These are phyloP conservation scores for Lasioglossum vierecki DNA, from an alignment of 2,888 invertebrate genomes.

Conservation along the genomic window DNA sequence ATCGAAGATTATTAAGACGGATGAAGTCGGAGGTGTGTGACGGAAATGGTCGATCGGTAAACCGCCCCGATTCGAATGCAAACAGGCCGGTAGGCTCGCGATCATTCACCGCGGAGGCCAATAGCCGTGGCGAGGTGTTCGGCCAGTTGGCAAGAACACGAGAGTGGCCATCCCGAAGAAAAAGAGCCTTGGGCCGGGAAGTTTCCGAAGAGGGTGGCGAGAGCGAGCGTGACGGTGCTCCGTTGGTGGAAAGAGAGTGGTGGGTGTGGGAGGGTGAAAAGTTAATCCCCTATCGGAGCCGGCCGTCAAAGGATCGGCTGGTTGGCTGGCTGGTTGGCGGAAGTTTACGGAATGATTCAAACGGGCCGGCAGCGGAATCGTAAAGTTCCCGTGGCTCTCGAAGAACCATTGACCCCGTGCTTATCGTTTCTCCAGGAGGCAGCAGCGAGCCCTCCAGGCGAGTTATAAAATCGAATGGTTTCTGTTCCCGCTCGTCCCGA, in stretches of 20 bases:
- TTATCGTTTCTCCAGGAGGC: slow-evolving; percentile 57
- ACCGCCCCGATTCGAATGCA: background rate
- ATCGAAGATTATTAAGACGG: background rate
- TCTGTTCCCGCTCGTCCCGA: slow-evolving; percentile 46
- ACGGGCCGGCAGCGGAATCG: slow-evolving; percentile 57
- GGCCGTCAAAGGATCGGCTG: slow-evolving; percentile 42
- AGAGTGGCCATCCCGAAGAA: slow-evolving; percentile 11
- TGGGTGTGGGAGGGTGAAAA: slow-evolving; percentile 35
- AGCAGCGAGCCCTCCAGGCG: slow-evolving; percentile 50
- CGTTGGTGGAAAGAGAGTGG: background rate
- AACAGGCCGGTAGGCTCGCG: background rate
- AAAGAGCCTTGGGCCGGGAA: slow-evolving; percentile 24
- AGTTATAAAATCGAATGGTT: slow-evolving; percentile 66
- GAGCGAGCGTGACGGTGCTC: slow-evolving; percentile 28
- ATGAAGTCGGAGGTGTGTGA: background rate
- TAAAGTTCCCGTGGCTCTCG: slow-evolving; percentile 58
- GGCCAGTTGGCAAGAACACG: slow-evolving; percentile 20
- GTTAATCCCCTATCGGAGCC: slow-evolving; percentile 54
- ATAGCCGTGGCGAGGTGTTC: background rate
- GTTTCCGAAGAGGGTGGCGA: slow-evolving; percentile 7
- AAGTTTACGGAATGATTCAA: slow-evolving; percentile 63
- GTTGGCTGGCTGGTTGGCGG: slow-evolving; percentile 23
- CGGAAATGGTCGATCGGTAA: background rate
- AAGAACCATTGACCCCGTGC: slow-evolving; percentile 63
- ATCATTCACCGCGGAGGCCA: background rate